Percentiles rank a stretch among this genome's conserved stretches.
These are phyloP conservation scores for Leucophenga varia DNA, from an alignment of 1,140 invertebrate species.

Conservation along the genomic window DNA sequence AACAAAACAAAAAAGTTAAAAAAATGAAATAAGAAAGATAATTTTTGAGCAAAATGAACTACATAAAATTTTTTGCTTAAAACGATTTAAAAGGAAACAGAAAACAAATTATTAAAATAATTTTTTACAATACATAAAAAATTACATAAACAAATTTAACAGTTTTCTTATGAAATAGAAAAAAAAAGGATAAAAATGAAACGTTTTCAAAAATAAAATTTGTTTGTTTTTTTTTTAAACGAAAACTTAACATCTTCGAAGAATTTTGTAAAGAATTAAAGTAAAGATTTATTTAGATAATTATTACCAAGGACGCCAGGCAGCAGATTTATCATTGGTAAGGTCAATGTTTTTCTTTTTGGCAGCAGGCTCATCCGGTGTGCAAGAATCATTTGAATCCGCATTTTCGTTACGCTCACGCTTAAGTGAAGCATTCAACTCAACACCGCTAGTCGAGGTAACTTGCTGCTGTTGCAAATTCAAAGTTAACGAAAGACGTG, in stretches of 20 bases:
- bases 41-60: slow-evolving; percentile 8
- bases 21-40: slow-evolving; percentile 17
- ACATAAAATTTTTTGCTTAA: slow-evolving; percentile 1
- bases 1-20: slow-evolving; percentile 27
- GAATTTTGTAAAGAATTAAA: slow-evolving; percentile 30
- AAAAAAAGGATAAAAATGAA: background rate
- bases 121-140: too few relatives aligned
- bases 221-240: slow-evolving; percentile 7
- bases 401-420: slow-evolving; percentile 25
- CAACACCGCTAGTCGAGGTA: slow-evolving; percentile 42
- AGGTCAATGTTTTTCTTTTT: slow-evolving; percentile 36
- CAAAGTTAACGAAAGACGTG: slow-evolving; percentile 21
- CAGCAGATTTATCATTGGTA: slow-evolving; percentile 34
- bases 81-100: too few relatives aligned
- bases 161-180: background rate
- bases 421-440: slow-evolving; percentile 20
- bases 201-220: background rate
- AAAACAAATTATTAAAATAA: too few relatives aligned
- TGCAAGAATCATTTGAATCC: slow-evolving; percentile 45
- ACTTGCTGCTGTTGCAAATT: slow-evolving; percentile 54
- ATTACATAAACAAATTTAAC: slow-evolving; percentile 1
- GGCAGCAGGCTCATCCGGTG: slow-evolving; percentile 37
- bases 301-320: slow-evolving; percentile 33
- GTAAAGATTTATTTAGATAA: slow-evolving; percentile 36
- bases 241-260: too few relatives aligned